Conservation (phyloP, 2,888 invertebrate species). For the Gonocerus acuteangulatus region DNA sequence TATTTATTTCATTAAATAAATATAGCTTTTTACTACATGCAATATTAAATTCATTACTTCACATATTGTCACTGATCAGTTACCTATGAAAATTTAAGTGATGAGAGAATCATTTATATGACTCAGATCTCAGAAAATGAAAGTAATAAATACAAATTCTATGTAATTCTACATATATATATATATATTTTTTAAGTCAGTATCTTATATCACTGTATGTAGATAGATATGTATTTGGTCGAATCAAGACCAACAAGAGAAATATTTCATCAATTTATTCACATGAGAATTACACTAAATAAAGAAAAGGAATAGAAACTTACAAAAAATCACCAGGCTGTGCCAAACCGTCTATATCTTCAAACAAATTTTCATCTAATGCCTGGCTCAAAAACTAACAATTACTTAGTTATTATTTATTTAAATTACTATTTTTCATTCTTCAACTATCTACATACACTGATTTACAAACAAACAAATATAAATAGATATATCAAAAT, state of each 20-base stretch:
- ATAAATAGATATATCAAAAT: slow-evolving; percentile 19
- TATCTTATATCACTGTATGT: slow-evolving; percentile 19
- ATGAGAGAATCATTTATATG: slow-evolving; percentile 6
- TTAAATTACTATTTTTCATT: not conserved
- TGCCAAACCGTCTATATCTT: slow-evolving; percentile 32
- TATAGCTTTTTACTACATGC: slow-evolving; percentile 21
- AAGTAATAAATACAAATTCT: not conserved
- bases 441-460: slow-evolving; percentile 23
- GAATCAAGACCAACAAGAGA: slow-evolving; percentile 5
- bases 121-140: slow-evolving; percentile 2
- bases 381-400: slow-evolving; percentile 15
- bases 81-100: slow-evolving; percentile 12
- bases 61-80: slow-evolving; percentile 15
- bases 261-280: not conserved
- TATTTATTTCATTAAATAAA: slow-evolving; percentile 18
- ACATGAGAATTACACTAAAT: slow-evolving; percentile 5
- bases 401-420: not conserved
- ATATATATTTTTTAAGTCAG: not conserved
- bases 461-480: slow-evolving; percentile 16
- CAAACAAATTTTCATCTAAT: not conserved
- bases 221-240: slow-evolving; percentile 24
- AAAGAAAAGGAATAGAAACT: slow-evolving; percentile 13
- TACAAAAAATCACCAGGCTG: slow-evolving; percentile 31
- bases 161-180: not conserved
- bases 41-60: slow-evolving; percentile 20